These are phyloP conservation scores for Cinclus cinclus DNA, from an alignment of 2,113 vertebrate species.

Conservation along the genomic window DNA sequence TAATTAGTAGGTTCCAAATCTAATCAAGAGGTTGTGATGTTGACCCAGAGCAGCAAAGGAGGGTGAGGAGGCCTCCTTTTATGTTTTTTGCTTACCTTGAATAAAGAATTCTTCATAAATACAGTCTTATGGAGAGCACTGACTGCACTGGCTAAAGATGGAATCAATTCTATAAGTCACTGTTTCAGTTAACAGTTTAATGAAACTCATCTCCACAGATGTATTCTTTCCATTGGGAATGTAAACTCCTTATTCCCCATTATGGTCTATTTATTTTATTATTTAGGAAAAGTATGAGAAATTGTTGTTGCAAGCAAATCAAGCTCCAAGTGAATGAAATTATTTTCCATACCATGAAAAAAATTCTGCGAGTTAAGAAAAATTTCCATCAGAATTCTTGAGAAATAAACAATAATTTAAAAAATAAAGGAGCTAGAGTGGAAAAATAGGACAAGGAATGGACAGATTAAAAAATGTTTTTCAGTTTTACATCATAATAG, in stretches of 20 bases:
- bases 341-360: background rate
- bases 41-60: slow-evolving; percentile 80
- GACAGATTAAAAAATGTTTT: background rate
- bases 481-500: background rate
- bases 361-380: background rate
- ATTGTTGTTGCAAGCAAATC: slow-evolving; percentile 9
- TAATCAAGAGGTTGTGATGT: slow-evolving; percentile 91
- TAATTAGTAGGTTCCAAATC: slow-evolving; percentile 94
- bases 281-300: slow-evolving; percentile 31
- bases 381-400: background rate
- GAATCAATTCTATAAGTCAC: slow-evolving; percentile 59
- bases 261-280: slow-evolving; percentile 32
- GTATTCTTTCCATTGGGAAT: slow-evolving; percentile 63
- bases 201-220: slow-evolving; percentile 66
- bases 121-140: background rate
- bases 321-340: background rate
- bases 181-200: slow-evolving; percentile 49
- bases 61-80: slow-evolving; percentile 8
- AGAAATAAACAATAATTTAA: background rate
- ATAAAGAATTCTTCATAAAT: slow-evolving; percentile 4
- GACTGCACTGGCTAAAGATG: slow-evolving; percentile 19
- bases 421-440: background rate
- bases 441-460: background rate
- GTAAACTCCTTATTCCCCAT: slow-evolving; percentile 48
- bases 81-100: slow-evolving; percentile 44